Base-by-base conservation (phyloP, 2,888 invertebrate genomes). In the Scelioninae gen. 1 region DNA sequence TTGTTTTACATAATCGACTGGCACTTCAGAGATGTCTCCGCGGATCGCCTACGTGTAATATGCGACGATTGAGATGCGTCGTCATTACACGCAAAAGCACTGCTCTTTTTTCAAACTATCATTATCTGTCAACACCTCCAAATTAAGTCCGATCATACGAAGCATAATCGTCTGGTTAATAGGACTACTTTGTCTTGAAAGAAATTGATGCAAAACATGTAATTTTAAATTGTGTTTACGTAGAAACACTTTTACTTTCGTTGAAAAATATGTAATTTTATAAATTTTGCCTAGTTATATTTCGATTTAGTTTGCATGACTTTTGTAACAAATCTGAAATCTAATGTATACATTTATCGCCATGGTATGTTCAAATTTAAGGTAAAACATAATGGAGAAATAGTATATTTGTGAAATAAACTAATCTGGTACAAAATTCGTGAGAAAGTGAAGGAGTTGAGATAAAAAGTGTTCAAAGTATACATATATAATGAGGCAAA, bases 1-100 rank as follows among this genome's bases (percentile, higher is more conserved):
- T 88, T 85, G 85, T 76, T 86, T 91, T 91, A 87, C 89, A 86
- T 90, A 91, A 91, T 85, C 75, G 72, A 71, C 82, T 66, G 82
- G 81, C 80, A 78, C 82, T 81, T 83, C 77, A 84, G 84, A 84
- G 86, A 87, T 84, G 86, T 85, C 84, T 86, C 82, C 80, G 49
- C 31, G 80, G 72, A 85, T 83, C 72, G 81, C 78, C 72, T 84
- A 82, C 80, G 69, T 71, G 74, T 74, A 71, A 78, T 51, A 43
- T 53, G 63, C 38, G 65, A 32, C 75, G 74, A 74, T 63, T 68
- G 75, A 56, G 40, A 56, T 63, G 53, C 55, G 49, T 75, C 75
- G 58, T 43, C 53, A 51, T 68, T 68, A 63, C 16, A 56, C 10
- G 32, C 32, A 51, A 34, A 11, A 71, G 7, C 16, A 23, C 15